These are phyloP conservation scores for Neodiprion lecontei DNA, from an alignment of 1,140 invertebrate species.

Conservation along the genomic window DNA sequence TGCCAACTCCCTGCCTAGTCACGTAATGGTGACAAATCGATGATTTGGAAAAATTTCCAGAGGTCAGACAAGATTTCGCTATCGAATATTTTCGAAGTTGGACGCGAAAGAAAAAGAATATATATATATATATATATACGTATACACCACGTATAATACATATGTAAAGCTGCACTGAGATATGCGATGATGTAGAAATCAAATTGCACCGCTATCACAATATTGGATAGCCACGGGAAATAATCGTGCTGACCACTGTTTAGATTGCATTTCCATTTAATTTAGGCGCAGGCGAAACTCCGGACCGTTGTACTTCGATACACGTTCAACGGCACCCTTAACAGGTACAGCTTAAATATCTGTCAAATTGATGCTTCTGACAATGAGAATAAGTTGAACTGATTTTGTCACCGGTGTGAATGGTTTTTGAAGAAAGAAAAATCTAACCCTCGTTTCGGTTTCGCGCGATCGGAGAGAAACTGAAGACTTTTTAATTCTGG, in stretches of 20 bases:
- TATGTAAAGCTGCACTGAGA: slow-evolving; percentile 13
- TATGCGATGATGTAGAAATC: slow-evolving; percentile 23
- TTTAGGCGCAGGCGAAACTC: slow-evolving; percentile 32
- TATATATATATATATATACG: background rate
- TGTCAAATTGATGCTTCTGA: too few species aligned
- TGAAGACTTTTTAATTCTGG: too few species aligned
- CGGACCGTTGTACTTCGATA: too few species aligned
- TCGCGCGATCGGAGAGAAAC: too few species aligned
- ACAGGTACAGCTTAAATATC: too few species aligned
- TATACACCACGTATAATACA: slow-evolving; percentile 13
- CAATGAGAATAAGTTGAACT: too few species aligned
- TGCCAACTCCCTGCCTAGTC: too few species aligned
- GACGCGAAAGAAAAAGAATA: slow-evolving; percentile 5
- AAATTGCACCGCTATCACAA: slow-evolving; percentile 52
- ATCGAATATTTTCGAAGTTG: background rate
- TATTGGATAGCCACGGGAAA: slow-evolving; percentile 41
- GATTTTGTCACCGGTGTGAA: background rate
- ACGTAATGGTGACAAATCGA: too few species aligned
- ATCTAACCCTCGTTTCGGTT: background rate
- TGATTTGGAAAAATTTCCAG: background rate
- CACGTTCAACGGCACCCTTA: too few species aligned
- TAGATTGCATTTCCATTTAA: slow-evolving; percentile 52
- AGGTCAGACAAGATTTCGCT: background rate
- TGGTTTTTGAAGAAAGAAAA: background rate
- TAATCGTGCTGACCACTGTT: slow-evolving; percentile 40